A percentile compares a stretch with the other conserved stretches of the same genome.
Conservation (phyloP, 2,888 invertebrate genomes). For the Microplitis deprimator region DNA sequence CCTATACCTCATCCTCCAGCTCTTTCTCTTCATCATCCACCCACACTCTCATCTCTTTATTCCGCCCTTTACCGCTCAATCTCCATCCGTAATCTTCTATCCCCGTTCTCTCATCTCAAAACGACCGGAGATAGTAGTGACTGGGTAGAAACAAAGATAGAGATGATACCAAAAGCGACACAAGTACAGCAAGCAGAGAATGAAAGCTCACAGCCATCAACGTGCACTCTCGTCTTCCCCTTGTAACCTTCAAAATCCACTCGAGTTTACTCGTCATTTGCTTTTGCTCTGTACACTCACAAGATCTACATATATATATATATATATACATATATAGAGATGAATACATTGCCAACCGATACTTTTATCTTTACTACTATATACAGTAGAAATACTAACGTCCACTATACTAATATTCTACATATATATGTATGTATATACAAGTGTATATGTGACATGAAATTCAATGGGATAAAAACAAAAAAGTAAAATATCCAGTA, state of each 20-base stretch:
- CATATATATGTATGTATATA: not conserved
- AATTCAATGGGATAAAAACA: conserved; percentile 4
- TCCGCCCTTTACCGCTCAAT: conserved; percentile 29
- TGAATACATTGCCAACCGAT: not conserved
- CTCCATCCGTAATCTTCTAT: conserved; percentile 24
- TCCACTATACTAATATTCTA: not conserved
- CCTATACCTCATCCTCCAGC: conserved; percentile 37
- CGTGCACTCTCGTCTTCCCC: conserved; percentile 29
- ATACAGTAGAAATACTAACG: not conserved
- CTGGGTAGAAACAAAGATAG: conserved; percentile 16
- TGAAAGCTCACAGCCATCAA: conserved; percentile 25
- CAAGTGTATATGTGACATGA: not conserved
- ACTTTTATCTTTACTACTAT: not conserved
- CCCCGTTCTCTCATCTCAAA: not conserved
- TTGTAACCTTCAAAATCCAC: conserved; percentile 41
- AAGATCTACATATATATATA: not conserved
- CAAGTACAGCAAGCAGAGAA: not conserved
- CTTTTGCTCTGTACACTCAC: conserved; percentile 33
- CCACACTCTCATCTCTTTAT: conserved; percentile 12
- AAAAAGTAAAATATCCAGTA: conserved; percentile 11
- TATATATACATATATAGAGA: not conserved
- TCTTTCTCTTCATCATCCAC: conserved; percentile 19
- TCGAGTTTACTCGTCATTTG: conserved; percentile 45
- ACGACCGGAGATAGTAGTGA: not conserved
- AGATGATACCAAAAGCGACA: conserved; percentile 27